These are phyloP conservation scores for Onychorhynchus coronatus DNA, from an alignment of 2,113 vertebrate species.

Conservation along the genomic window DNA sequence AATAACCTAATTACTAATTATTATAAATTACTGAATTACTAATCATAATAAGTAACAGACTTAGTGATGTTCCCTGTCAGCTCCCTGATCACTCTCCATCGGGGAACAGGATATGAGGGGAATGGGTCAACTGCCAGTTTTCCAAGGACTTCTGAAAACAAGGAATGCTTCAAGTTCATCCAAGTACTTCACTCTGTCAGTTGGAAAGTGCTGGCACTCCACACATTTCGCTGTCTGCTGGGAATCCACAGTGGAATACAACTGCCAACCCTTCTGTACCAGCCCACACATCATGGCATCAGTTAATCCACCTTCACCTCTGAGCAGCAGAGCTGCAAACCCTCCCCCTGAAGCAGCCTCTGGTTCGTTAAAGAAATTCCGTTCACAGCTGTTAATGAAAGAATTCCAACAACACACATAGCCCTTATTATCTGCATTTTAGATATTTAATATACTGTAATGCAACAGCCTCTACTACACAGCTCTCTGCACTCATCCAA, in stretches of 20 bases:
- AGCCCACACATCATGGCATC: neutral
- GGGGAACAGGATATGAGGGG: neutral
- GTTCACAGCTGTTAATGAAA: neutral
- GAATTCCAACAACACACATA: neutral
- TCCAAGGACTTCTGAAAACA: neutral
- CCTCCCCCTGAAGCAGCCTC: neutral
- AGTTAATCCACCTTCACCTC: accelerated
- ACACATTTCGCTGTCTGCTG: neutral
- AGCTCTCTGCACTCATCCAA: neutral
- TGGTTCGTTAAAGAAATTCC: neutral
- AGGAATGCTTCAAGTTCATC: neutral
- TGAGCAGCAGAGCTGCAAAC: neutral
- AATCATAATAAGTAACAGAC: too few relatives aligned
- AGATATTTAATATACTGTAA: neutral
- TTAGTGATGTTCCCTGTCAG: neutral
- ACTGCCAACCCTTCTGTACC: neutral
- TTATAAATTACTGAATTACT: neutral
- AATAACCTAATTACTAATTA: neutral
- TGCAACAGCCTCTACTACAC: neutral
- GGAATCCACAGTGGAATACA: neutral
- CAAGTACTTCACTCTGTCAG: neutral
- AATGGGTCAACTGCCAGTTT: neutral
- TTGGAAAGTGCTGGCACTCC: neutral
- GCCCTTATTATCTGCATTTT: neutral
- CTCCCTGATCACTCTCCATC: neutral